Evolutionary conservation across 2,113 vertebrate genomes (phyloP).

Genomic region (Desmodus rotundus): DNA sequence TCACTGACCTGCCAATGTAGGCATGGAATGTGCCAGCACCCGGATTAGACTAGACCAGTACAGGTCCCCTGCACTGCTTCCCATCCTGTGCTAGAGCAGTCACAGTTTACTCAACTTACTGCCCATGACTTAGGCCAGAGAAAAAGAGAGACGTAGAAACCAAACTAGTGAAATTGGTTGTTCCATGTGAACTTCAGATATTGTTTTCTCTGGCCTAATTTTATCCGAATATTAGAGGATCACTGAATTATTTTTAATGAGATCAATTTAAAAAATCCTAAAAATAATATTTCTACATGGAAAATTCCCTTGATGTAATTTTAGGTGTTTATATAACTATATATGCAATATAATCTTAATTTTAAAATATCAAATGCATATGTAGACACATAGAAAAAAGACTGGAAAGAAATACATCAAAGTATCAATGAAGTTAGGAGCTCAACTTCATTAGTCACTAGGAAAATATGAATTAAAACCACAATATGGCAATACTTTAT

Average conservation of each 20-base stretch:
- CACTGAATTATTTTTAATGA: neutral
- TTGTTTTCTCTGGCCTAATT: neutral
- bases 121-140: neutral
- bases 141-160: neutral
- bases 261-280: neutral
- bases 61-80: neutral
- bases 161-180: neutral
- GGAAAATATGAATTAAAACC: neutral
- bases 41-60: neutral
- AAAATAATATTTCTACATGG: constrained; percentile 23
- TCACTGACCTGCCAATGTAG: neutral
- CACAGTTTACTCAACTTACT: neutral
- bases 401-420: neutral
- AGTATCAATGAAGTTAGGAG: neutral
- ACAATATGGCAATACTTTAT: neutral
- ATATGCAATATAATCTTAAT: neutral
- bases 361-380: neutral
- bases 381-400: neutral
- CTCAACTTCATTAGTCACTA: neutral
- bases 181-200: neutral
- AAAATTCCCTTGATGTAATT: neutral
- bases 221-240: neutral
- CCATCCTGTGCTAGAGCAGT: neutral
- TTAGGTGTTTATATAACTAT: neutral
- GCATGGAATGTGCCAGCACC: neutral